Evolutionary conservation across 2,888 invertebrate species (phyloP).

Genomic region (Zootermopsis nevadensis): DNA sequence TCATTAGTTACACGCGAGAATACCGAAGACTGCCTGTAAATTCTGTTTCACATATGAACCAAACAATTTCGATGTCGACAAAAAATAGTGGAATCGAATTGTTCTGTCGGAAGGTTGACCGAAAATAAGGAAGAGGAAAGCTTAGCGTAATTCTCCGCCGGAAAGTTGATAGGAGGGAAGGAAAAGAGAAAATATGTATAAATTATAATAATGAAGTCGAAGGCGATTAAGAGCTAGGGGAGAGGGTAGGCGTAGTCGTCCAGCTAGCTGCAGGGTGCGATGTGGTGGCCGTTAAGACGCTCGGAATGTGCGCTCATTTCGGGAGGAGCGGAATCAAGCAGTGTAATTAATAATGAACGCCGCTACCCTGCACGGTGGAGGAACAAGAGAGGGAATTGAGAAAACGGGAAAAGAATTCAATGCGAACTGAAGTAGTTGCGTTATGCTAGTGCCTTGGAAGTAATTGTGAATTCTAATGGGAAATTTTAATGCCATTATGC

Average conservation of each 20-base stretch:
- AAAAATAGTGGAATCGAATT: too few species aligned
- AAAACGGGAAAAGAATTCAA: background rate
- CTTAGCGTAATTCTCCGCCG: background rate
- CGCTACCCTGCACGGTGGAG: background rate
- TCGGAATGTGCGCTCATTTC: slow-evolving; percentile 37
- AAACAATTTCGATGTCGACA: too few species aligned
- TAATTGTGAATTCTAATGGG: slow-evolving; percentile 1
- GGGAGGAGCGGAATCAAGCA: slow-evolving; percentile 37
- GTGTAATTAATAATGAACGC: slow-evolving; percentile 50
- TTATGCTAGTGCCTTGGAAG: slow-evolving; percentile 6
- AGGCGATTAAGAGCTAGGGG: slow-evolving; percentile 40
- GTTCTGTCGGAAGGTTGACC: background rate
- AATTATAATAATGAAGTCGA: slow-evolving; percentile 46
- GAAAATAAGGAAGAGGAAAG: background rate
- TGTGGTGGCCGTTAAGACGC: slow-evolving; percentile 36
- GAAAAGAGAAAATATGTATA: slow-evolving; percentile 43
- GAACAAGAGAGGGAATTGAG: too few species aligned
- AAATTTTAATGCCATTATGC: background rate
- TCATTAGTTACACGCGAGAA: too few species aligned
- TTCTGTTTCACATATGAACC: too few species aligned
- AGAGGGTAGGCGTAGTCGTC: background rate
- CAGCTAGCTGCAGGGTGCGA: slow-evolving; percentile 23
- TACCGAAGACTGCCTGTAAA: too few species aligned
- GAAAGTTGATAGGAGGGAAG: slow-evolving; percentile 1
- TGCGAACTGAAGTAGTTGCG: background rate